A percentile compares a stretch with the other conserved stretches of the same genome.
Evolutionary conservation across 2,888 invertebrate species (phyloP).

Genomic region (Tortricodes alternella): DNA sequence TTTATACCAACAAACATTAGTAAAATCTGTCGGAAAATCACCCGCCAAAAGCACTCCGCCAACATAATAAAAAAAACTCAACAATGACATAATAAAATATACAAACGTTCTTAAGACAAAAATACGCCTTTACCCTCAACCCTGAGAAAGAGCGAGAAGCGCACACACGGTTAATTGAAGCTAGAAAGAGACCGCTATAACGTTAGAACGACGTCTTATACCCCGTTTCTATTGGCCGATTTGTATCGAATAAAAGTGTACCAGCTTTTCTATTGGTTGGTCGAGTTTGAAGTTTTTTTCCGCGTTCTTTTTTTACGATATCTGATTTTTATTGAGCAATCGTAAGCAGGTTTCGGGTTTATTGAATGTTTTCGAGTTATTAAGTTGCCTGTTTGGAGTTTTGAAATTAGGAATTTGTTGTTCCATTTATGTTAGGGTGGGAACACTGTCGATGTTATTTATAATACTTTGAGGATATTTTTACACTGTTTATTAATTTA

Average conservation of each 20-base stretch:
- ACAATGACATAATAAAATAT: constrained; percentile 37
- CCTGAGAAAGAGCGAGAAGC: constrained; percentile 32
- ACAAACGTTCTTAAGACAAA: constrained; percentile 44
- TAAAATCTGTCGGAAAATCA: constrained; percentile 34
- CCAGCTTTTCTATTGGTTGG: constrained; percentile 48
- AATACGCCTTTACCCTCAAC: constrained; percentile 34
- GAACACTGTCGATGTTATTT: too few relatives aligned
- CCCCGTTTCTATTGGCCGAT: constrained; percentile 57
- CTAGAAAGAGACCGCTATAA: constrained; percentile 55
- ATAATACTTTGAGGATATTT: too few relatives aligned
- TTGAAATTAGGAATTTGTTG: constrained; percentile 14
- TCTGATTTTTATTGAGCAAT: constrained; percentile 66
- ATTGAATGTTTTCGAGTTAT: constrained; percentile 49
- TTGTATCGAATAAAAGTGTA: constrained; percentile 60
- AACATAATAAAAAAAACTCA: constrained; percentile 44
- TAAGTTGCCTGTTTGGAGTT: constrained; percentile 36
- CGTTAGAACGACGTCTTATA: constrained; percentile 53
- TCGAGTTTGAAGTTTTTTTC: constrained; percentile 40
- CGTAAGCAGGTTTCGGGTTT: constrained; percentile 54
- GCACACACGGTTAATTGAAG: constrained; percentile 36
- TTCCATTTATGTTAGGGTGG: not conserved
- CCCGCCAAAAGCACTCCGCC: constrained; percentile 41
- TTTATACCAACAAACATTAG: constrained; percentile 16
- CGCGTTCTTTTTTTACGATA: constrained; percentile 54
- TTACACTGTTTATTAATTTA: too few relatives aligned